phyloP scores from a whole-genome alignment of 2,113 vertebrate species.

The Conger conger region DNA sequence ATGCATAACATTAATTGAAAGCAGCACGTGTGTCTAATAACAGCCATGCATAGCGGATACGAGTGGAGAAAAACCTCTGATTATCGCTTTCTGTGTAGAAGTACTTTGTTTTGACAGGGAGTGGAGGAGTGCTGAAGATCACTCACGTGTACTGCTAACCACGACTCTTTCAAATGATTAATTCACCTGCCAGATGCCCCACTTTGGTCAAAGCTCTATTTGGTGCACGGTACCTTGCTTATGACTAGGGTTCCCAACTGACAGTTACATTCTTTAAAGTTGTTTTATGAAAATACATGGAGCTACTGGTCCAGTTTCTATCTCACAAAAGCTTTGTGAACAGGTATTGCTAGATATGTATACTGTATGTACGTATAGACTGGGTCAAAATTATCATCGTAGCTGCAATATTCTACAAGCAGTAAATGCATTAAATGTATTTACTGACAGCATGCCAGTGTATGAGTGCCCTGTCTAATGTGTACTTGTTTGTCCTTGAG shows the following conservation, averaged over 20 bases:
- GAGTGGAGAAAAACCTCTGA: slow-evolving; percentile 46
- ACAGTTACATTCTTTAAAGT: not conserved
- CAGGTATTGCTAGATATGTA: not conserved
- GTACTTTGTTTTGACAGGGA: slow-evolving; percentile 45
- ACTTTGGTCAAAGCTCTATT: not conserved
- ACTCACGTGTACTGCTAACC: slow-evolving; percentile 12
- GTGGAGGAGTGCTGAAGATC: slow-evolving; percentile 34
- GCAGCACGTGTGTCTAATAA: slow-evolving; percentile 54
- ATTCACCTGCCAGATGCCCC: not conserved
- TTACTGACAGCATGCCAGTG: not conserved
- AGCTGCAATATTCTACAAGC: not conserved
- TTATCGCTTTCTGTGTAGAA: slow-evolving; percentile 40
- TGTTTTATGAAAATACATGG: not conserved
- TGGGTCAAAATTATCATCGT: not conserved
- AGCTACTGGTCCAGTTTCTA: not conserved
- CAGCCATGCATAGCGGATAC: slow-evolving; percentile 46
- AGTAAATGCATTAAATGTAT: not conserved
- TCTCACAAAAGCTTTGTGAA: not conserved
- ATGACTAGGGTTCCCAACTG: not conserved
- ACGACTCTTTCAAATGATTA: not conserved
- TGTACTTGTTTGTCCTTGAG: not conserved
- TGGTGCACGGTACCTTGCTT: not conserved
- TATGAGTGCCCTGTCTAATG: not conserved
- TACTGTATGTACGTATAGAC: too few relatives aligned
- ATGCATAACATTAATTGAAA: slow-evolving; percentile 49